Evolutionary conservation across 1,140 invertebrate genomes (phyloP), one percentile per base, ranked within the genome.

Genomic region (Meloidogyne exigua): DNA sequence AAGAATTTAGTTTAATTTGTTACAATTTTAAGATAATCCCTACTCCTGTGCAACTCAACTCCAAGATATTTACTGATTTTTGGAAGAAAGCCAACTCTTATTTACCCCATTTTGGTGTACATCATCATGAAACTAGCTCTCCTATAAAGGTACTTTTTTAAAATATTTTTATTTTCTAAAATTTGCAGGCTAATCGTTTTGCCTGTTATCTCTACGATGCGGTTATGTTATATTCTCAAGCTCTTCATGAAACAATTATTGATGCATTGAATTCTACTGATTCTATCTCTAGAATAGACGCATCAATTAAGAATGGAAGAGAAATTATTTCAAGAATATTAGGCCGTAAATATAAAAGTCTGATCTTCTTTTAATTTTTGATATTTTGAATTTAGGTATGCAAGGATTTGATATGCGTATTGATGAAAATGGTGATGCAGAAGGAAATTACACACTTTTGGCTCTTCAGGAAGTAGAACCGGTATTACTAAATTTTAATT

Each of bases 181-280:
- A 70, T 44, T 57, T 57, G 5, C 49, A 93, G 88, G 92, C 96
- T 11, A 92, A 94, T 12, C 92, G 96, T 70, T 94, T 95, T 87
- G 95, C 95, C 15, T 93, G 95, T 1, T 96, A 98, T 89, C 89
- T 98, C 57, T 98, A 96, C 88, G 96, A 98, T 89, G 94, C 95
- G 1, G 92, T 98, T 0, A 92, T 92, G 84, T 88, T 98, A 0
- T 99, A 98, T 87, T 94, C 94, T 1, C 90, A 90, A 78, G 94
- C 95, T 0, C 89, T 97, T 63, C 90, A 94, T 81, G 90, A 92
- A 79, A 88, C 95, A 18, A 87, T 96, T 82, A 80, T 89, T 11
- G 89, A 90, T 18, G n/a, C 57, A 13, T 90, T 91, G 25, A 90
- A 92, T 80, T 91, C 92, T 0, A 81, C 76, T 4, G 81, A 89